Percentiles rank a stretch among this genome's conserved stretches.
These are phyloP conservation scores for Dolichomitus sp. DNA, from an alignment of 2,888 invertebrate species.

Conservation along the genomic window DNA sequence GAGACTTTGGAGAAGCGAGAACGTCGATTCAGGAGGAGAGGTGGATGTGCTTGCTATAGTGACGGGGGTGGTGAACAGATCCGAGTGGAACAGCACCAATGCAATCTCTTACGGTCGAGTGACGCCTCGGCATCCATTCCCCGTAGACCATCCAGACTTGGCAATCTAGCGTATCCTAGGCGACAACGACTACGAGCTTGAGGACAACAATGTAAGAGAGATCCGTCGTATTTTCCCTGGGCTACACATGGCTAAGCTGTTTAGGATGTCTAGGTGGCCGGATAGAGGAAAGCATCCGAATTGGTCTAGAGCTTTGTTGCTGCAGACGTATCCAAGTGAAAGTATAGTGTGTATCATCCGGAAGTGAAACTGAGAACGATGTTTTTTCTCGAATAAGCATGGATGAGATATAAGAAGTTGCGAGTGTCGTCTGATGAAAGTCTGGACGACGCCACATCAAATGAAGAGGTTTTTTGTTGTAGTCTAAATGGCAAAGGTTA, in stretches of 20 bases:
- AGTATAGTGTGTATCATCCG: not conserved
- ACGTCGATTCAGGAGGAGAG: not conserved
- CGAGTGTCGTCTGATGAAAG: not conserved
- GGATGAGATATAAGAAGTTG: not conserved
- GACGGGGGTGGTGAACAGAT: not conserved
- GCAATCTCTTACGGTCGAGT: conserved; percentile 53
- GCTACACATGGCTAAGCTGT: conserved; percentile 9
- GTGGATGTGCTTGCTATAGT: conserved; percentile 6
- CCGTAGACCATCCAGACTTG: conserved; percentile 29
- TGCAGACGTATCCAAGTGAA: not conserved
- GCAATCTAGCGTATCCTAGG: conserved; percentile 31
- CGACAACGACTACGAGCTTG: conserved; percentile 34
- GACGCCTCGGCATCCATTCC: conserved; percentile 44
- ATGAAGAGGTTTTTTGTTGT: not conserved
- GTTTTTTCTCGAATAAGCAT: not conserved
- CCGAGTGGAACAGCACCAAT: conserved; percentile 34
- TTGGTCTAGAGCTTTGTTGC: conserved; percentile 18
- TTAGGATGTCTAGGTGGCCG: conserved; percentile 7
- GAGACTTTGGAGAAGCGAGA: conserved; percentile 17
- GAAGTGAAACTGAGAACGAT: not conserved
- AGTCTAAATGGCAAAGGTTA: not conserved
- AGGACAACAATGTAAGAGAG: conserved; percentile 19
- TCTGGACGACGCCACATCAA: not conserved
- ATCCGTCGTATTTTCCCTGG: conserved; percentile 30
- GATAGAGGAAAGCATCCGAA: not conserved